Conservation (phyloP, 2,888 invertebrate species). For the Galerucella pusilla region DNA sequence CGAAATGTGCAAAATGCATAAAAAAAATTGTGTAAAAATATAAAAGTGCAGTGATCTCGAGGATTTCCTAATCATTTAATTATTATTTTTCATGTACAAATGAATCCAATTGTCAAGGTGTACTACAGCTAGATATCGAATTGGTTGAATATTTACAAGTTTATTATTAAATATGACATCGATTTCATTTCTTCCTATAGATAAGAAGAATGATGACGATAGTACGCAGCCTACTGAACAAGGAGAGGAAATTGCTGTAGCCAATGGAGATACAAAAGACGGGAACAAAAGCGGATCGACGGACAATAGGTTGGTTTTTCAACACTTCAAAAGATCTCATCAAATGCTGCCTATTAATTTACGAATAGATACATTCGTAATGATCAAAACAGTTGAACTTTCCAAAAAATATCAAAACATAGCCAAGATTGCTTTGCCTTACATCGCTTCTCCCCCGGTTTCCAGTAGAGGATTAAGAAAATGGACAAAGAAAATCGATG, state of each 20-base stretch:
- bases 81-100: constrained; percentile 45
- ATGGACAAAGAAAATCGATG: not conserved
- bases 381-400: not conserved
- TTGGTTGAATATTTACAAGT: constrained; percentile 47
- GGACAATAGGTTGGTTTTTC: constrained; percentile 55
- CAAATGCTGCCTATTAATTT: constrained; percentile 43
- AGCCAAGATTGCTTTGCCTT: not conserved
- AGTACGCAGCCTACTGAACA: constrained; percentile 46
- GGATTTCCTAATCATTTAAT: constrained; percentile 41
- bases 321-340: constrained; percentile 42
- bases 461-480: not conserved
- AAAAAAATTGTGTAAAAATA: constrained; percentile 28
- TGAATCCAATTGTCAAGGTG: constrained; percentile 42
- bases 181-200: constrained; percentile 58
- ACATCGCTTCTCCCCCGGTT: not conserved
- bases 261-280: constrained; percentile 43
- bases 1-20: constrained; percentile 31
- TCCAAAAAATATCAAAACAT: not conserved
- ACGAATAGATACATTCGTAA: constrained; percentile 26
- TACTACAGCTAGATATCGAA: constrained; percentile 49
- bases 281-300: constrained; percentile 42
- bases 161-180: constrained; percentile 52
- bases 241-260: constrained; percentile 41
- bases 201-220: constrained; percentile 51
- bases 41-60: constrained; percentile 42